Base-by-base conservation (phyloP, 2,888 invertebrate genomes). In the Lepidocyrtinus sp. region DNA sequence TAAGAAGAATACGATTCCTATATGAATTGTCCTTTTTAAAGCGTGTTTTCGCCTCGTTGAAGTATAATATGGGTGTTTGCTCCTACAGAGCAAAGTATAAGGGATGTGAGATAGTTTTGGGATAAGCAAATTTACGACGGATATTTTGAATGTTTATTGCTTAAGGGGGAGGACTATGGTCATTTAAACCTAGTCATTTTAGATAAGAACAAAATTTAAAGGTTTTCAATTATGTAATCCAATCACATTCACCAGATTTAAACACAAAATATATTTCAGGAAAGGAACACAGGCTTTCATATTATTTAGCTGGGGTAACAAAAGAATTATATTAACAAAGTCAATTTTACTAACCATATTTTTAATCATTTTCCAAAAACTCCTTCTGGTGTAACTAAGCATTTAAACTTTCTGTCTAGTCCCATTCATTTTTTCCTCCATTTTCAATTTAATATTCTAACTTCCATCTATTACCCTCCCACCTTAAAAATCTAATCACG, bases 401-500 rank as follows among this genome's bases (percentile, higher is more conserved):
- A n/a, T n/a, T n/a, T n/a, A n/a, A n/a, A n/a, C 50, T 50, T 17
- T 50, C 17, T 17, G 17, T 50, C 50, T 50, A 2, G 27, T 62
- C 61, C 61, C 36, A 59, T 71, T 71, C 61, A 70, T 71, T 61
- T 36, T 62, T 61, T 71, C n/a, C n/a, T 71, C 45, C 61, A 71
- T 71, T 71, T 71, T 61, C 62, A 71, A 61, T 61, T 36, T 59
- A 50, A 59, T 70, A 50, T n/a, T n/a, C 68, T 68, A 36, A 15
- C 46, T 26, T 17, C 21, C 36, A n/a, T n/a, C 65, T 9, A 61
- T 25, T 76, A 27, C 59, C 22, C 75, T 68, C 62, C 75, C 72
- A 71, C 78, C 55, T 71, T 68, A 79, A 79, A 79, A 79, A 79
- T 79, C 79, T 79, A 79, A 79, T 79, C 79, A 79, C 79, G 79